Conservation (phyloP, 2,797 vertebrate genomes). For the Myotis pilosus region DNA sequence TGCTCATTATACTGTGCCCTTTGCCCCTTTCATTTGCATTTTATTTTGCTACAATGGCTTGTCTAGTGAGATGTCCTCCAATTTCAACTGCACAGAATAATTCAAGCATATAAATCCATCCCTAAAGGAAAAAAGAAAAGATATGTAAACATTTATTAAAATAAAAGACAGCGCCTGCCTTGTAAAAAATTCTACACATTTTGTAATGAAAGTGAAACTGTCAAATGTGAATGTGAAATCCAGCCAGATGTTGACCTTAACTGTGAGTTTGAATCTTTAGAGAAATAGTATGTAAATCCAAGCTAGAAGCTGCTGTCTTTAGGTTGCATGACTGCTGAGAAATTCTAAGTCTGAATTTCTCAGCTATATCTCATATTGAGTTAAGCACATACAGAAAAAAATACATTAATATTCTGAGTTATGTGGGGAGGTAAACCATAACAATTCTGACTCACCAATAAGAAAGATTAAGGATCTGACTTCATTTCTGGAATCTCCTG, state of each 20-base stretch:
- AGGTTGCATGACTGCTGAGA: not conserved
- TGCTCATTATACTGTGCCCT: conserved; percentile 42
- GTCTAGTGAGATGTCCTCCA: conserved; percentile 8
- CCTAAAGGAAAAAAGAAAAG: not conserved
- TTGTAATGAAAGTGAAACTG: conserved; percentile 39
- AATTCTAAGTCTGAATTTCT: conserved; percentile 36
- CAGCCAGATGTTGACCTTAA: conserved; percentile 59
- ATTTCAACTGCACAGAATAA: not conserved
- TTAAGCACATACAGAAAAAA: not conserved
- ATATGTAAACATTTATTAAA: conserved; percentile 13
- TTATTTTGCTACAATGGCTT: conserved; percentile 47
- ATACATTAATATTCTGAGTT: not conserved
- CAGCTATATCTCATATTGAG: not conserved
- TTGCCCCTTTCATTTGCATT: conserved; percentile 58
- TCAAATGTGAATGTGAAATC: conserved; percentile 24
- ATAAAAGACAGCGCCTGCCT: conserved; percentile 18
- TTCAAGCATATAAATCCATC: conserved; percentile 20
- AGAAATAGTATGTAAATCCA: conserved; percentile 29
- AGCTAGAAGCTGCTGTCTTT: not conserved
- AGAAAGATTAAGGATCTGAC: not conserved
- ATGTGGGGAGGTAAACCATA: not conserved
- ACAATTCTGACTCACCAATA: not conserved
- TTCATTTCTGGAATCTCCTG: not conserved
- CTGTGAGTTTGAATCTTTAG: conserved; percentile 26
- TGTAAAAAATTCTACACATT: conserved; percentile 28